Percentiles rank a stretch among this genome's conserved stretches.
phyloP scores from a whole-genome alignment of 1,140 invertebrate genomes.

The Agrypnia vestita region DNA sequence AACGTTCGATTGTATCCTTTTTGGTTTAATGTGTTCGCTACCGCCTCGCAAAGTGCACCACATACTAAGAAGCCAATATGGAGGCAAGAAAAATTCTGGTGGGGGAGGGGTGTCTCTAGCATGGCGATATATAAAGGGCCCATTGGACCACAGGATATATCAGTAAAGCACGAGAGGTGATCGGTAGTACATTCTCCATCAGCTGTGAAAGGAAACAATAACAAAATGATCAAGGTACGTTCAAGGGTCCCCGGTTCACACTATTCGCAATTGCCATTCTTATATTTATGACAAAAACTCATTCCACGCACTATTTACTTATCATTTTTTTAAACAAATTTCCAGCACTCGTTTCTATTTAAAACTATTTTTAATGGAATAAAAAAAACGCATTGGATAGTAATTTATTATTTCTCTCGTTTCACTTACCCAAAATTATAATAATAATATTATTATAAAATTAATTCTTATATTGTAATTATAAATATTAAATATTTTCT shows the following conservation, averaged over 20 bases:
- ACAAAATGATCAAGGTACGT: conserved; percentile 57
- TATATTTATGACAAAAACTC: no score
- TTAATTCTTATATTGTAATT: no score
- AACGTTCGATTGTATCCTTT: conserved; percentile 28
- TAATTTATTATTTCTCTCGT: no score
- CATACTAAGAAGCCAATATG: conserved; percentile 43
- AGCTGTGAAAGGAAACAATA: conserved; percentile 41
- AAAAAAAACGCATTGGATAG: no score
- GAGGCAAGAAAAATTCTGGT: not conserved
- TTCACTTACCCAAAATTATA: no score
- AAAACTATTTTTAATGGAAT: no score
- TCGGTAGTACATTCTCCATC: conserved; percentile 43
- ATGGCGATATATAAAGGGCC: conserved; percentile 48
- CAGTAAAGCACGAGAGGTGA: conserved; percentile 57
- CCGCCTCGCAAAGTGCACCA: not conserved
- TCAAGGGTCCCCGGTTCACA: not conserved
- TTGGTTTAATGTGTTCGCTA: conserved; percentile 10
- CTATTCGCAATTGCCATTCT: no score
- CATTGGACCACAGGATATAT: conserved; percentile 41
- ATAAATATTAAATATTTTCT: no score
- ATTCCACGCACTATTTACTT: no score
- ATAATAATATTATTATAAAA: no score
- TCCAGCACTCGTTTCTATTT: no score
- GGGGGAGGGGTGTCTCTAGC: conserved; percentile 35
- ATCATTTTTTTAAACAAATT: no score